A percentile compares a stretch with the other conserved stretches of the same genome.
Evolutionary conservation across 2,113 vertebrate genomes (phyloP).

Genomic region (Crotalus viridis): DNA sequence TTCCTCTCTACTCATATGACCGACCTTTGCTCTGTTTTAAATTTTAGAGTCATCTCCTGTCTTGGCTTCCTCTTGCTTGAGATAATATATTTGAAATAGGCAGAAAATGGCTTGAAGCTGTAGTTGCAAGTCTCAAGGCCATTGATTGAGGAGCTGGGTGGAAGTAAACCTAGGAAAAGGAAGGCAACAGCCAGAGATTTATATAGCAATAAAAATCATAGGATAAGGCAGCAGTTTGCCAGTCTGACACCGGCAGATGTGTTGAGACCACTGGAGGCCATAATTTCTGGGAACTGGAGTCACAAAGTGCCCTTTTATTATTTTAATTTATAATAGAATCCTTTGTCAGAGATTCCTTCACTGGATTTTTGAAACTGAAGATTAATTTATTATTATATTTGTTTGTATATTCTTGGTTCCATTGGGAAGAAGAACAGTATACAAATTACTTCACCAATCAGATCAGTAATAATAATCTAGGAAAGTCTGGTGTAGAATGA

Average conservation of each 20-base stretch:
- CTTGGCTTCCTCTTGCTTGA: neutral
- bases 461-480: neutral
- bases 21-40: neutral
- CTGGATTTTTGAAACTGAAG: neutral
- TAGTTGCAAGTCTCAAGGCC: neutral
- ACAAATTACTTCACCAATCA: neutral
- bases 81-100: neutral
- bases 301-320: neutral
- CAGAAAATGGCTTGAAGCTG: neutral
- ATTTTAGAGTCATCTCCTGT: neutral
- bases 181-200: neutral
- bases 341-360: neutral
- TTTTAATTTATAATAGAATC: neutral
- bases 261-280: neutral
- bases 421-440: neutral
- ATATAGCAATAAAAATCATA: neutral
- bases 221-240: neutral
- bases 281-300: neutral
- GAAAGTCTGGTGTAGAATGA: neutral
- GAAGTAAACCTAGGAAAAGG: neutral
- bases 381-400: neutral
- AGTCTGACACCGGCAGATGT: neutral
- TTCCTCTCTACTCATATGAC: neutral
- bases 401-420: neutral
- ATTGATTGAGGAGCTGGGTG: neutral